These are phyloP conservation scores for Prolemur simus DNA, from an alignment of 2,113 vertebrate genomes.

Conservation along the genomic window DNA sequence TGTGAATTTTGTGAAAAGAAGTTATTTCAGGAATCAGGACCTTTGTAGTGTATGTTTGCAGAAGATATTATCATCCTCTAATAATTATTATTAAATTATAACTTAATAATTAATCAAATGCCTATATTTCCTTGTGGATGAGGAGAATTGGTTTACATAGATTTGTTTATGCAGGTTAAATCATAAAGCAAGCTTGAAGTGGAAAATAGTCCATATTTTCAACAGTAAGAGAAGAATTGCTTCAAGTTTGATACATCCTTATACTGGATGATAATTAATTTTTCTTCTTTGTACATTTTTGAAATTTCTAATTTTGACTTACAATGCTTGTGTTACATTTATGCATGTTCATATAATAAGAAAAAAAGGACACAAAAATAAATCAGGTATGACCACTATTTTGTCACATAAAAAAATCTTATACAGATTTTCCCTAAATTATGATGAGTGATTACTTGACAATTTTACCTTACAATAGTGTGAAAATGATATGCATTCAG, in stretches of 20 bases:
- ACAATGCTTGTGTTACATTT: not conserved
- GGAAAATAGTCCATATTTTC: not conserved
- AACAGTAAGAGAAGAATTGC: not conserved
- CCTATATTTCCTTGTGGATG: slow-evolving; percentile 23
- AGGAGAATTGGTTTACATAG: slow-evolving; percentile 53
- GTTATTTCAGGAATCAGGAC: slow-evolving; percentile 43
- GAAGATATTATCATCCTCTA: slow-evolving; percentile 48
- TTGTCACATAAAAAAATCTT: not conserved
- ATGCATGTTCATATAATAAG: not conserved
- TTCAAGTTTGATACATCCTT: not conserved
- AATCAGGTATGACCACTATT: not conserved
- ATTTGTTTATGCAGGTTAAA: slow-evolving; percentile 64
- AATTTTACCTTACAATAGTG: not conserved
- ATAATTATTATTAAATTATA: slow-evolving; percentile 58
- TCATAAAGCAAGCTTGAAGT: slow-evolving; percentile 23
- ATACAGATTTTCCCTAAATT: not conserved
- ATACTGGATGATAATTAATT: not conserved
- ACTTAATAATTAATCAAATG: slow-evolving; percentile 71
- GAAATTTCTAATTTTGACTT: not conserved
- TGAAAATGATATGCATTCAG: not conserved
- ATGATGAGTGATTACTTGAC: not conserved
- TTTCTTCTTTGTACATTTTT: slow-evolving; percentile 11
- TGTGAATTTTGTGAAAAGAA: slow-evolving; percentile 50
- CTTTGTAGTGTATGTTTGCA: slow-evolving; percentile 29
- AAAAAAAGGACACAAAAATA: not conserved